These are phyloP conservation scores for Drosophila nr. perissopoda DNA, from an alignment of 2,888 invertebrate species.

Conservation along the genomic window DNA sequence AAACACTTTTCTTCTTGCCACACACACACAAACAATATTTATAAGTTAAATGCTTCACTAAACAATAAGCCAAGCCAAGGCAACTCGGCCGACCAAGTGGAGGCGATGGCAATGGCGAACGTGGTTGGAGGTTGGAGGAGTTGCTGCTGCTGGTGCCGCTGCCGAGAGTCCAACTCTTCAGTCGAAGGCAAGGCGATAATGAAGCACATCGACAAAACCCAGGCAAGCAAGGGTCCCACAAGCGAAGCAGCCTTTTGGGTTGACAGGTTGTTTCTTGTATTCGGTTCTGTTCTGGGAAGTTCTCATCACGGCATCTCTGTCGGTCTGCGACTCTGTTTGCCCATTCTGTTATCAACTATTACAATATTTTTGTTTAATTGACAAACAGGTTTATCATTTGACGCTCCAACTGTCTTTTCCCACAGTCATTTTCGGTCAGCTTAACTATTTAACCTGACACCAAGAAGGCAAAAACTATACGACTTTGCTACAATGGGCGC, in stretches of 20 bases:
- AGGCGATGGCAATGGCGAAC: slow-evolving; percentile 14
- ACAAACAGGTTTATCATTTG: slow-evolving; percentile 81
- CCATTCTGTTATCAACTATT: slow-evolving; percentile 77
- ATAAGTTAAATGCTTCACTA: slow-evolving; percentile 82
- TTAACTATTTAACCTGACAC: slow-evolving; percentile 44
- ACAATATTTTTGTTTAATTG: slow-evolving; percentile 79
- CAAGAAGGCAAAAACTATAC: slow-evolving; percentile 14
- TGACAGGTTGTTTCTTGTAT: slow-evolving; percentile 67
- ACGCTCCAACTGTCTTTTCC: slow-evolving; percentile 77
- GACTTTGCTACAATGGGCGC: slow-evolving; percentile 18
- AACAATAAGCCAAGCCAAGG: slow-evolving; percentile 69
- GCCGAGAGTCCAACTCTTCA: slow-evolving; percentile 23
- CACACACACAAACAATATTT: slow-evolving; percentile 71
- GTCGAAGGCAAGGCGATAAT: slow-evolving; percentile 71
- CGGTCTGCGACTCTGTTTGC: slow-evolving; percentile 57
- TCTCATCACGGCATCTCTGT: slow-evolving; percentile 55
- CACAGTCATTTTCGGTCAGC: slow-evolving; percentile 70
- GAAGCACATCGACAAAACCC: slow-evolving; percentile 67
- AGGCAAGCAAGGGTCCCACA: slow-evolving; percentile 23
- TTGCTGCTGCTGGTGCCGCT: slow-evolving; percentile 4
- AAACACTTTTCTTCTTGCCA: slow-evolving; percentile 75
- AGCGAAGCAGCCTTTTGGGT: slow-evolving; percentile 53
- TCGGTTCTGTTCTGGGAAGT: slow-evolving; percentile 66
- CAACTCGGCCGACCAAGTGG: slow-evolving; percentile 10
- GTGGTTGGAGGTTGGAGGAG: slow-evolving; percentile 14